phyloP scores from a whole-genome alignment of 1,140 invertebrate species.

The Carcinoscorpius rotundicauda region DNA sequence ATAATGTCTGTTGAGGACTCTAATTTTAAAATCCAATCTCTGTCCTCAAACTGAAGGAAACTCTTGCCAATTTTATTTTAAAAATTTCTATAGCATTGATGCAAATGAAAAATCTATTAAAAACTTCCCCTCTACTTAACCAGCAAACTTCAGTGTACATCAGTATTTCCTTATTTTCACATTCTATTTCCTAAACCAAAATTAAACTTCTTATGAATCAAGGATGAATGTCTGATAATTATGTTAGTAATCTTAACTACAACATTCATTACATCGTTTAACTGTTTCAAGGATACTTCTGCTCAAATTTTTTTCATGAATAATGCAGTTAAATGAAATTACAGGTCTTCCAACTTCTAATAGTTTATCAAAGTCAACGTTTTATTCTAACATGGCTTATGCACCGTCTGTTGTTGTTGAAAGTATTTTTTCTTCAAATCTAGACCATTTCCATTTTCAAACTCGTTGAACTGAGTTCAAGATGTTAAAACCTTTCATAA shows the following conservation, averaged over 20 bases:
- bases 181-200: not conserved
- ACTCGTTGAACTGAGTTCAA: not conserved
- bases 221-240: not conserved
- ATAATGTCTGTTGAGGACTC: not conserved
- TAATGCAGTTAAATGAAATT: not conserved
- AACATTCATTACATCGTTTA: not conserved
- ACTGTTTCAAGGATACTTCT: conserved; percentile 1
- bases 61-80: not conserved
- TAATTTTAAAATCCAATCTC: not conserved
- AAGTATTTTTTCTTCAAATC: not conserved
- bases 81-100: conserved; percentile 2
- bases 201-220: conserved; percentile 1
- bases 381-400: not conserved
- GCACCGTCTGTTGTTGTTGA: not conserved
- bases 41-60: not conserved
- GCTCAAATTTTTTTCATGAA: not conserved
- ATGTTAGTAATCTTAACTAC: not conserved
- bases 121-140: not conserved
- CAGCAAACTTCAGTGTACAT: conserved; percentile 1
- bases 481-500: not conserved
- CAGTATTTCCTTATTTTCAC: not conserved
- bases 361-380: not conserved
- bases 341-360: conserved; percentile 1
- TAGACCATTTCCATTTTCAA: not conserved
- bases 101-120: not conserved